Conservation (phyloP, 2,888 invertebrate genomes). For the Drosophila meridionalis region DNA sequence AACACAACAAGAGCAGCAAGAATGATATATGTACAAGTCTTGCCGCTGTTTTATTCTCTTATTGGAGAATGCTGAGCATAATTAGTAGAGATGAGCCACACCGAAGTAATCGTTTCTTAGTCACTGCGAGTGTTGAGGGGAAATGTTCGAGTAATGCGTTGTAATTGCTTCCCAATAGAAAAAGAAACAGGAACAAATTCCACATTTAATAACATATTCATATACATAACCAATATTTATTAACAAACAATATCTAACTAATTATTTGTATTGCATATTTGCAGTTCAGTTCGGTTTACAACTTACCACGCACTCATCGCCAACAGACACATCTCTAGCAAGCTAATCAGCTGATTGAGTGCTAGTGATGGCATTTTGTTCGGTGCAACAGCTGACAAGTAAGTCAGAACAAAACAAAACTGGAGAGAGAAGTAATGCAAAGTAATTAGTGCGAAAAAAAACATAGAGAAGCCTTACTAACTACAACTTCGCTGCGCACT, state of each 20-base stretch:
- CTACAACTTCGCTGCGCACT: slow-evolving; percentile 17
- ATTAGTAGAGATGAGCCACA: slow-evolving; percentile 38
- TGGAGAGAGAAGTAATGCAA: slow-evolving; percentile 36
- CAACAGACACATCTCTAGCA: slow-evolving; percentile 29
- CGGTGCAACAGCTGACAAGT: slow-evolving; percentile 43
- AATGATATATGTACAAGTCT: slow-evolving; percentile 51
- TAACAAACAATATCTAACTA: background rate
- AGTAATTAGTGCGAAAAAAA: slow-evolving; percentile 45
- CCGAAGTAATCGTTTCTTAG: slow-evolving; percentile 14
- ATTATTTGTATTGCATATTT: background rate
- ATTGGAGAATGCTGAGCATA: slow-evolving; percentile 47
- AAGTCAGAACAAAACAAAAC: slow-evolving; percentile 67
- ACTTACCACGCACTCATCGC: background rate
- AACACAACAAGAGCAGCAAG: slow-evolving; percentile 52
- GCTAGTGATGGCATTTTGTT: slow-evolving; percentile 43
- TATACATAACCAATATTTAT: no score
- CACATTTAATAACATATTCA: background rate
- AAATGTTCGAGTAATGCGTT: background rate
- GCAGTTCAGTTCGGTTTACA: no score
- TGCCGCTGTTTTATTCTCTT: slow-evolving; percentile 41
- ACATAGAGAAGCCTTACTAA: slow-evolving; percentile 63
- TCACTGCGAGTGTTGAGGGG: background rate
- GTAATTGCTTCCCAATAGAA: background rate
- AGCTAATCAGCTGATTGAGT: slow-evolving; percentile 32
- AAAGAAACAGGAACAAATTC: no score